Conservation (phyloP, 2,113 vertebrate genomes). For the Syrmaticus mikado region DNA sequence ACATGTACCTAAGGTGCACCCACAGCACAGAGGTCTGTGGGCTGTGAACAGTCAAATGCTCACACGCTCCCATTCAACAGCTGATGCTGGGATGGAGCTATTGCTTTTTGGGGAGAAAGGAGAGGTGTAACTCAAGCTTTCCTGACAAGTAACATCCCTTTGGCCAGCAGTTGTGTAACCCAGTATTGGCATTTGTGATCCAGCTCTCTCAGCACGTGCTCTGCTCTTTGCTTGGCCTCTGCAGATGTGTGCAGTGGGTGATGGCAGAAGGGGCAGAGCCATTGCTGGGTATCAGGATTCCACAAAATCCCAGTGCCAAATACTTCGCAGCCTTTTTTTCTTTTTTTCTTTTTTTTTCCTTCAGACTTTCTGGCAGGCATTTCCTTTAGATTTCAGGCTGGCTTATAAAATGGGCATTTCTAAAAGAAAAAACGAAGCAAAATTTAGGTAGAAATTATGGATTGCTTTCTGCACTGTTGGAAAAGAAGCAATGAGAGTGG, state of each 20-base stretch:
- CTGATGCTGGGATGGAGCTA: neutral
- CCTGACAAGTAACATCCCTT: neutral
- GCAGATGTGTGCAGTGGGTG: neutral
- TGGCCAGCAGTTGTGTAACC: neutral
- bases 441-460: neutral
- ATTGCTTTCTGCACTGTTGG: neutral
- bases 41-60: neutral
- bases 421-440: neutral
- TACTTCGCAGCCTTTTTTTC: neutral
- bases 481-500: neutral
- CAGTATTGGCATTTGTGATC: neutral
- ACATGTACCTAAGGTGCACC: no score
- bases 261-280: constrained; percentile 40
- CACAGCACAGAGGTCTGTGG: neutral
- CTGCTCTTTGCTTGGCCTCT: neutral
- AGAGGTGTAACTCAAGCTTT: rapidly evolving
- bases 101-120: rapidly evolving
- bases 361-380: neutral
- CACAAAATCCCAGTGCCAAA: neutral
- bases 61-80: rapidly evolving
- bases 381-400: neutral
- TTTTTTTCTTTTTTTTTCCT: neutral
- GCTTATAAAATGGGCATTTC: neutral
- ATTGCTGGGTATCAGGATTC: constrained; percentile 1
- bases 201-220: neutral